Conservation (phyloP, 2,888 invertebrate genomes). For the Hololepta plana region DNA sequence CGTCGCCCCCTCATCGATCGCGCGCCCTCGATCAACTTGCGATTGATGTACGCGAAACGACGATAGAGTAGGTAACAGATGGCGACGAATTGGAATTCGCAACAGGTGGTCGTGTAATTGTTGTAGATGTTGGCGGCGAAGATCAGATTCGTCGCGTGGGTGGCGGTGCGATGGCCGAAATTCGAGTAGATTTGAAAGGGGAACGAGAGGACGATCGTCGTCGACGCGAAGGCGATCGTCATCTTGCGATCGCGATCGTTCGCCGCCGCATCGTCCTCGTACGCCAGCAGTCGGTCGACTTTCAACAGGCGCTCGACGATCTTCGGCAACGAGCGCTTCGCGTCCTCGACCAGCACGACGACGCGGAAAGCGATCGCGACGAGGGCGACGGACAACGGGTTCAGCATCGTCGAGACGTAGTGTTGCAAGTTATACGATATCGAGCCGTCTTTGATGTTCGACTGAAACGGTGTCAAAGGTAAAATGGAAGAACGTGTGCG, state of each 20-base stretch:
- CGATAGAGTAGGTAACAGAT: too few relatives aligned
- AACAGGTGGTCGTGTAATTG: conserved; percentile 42
- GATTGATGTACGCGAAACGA: too few relatives aligned
- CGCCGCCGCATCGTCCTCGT: conserved; percentile 57
- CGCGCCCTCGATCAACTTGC: too few relatives aligned
- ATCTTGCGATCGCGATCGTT: conserved; percentile 53
- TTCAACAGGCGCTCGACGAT: conserved; percentile 58
- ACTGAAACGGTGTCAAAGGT: too few relatives aligned
- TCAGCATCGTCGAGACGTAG: too few relatives aligned
- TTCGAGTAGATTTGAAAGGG: conserved; percentile 71
- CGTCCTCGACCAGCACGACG: conserved; percentile 35
- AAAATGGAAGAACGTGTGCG: too few relatives aligned
- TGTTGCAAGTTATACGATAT: too few relatives aligned
- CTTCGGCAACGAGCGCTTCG: not conserved
- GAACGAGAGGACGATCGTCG: conserved; percentile 67
- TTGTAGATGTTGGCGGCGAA: conserved; percentile 58
- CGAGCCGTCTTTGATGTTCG: too few relatives aligned
- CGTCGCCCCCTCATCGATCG: too few relatives aligned
- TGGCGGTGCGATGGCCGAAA: too few relatives aligned
- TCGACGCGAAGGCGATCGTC: conserved; percentile 64
- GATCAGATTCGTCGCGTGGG: too few relatives aligned
- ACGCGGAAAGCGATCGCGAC: conserved; percentile 46
- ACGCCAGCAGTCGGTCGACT: conserved; percentile 57
- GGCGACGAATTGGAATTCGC: conserved; percentile 42
- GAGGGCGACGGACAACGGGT: too few relatives aligned